Percentiles rank a stretch among this genome's conserved stretches.
Conservation (phyloP, 2,888 invertebrate species). For the Axea sp. region DNA sequence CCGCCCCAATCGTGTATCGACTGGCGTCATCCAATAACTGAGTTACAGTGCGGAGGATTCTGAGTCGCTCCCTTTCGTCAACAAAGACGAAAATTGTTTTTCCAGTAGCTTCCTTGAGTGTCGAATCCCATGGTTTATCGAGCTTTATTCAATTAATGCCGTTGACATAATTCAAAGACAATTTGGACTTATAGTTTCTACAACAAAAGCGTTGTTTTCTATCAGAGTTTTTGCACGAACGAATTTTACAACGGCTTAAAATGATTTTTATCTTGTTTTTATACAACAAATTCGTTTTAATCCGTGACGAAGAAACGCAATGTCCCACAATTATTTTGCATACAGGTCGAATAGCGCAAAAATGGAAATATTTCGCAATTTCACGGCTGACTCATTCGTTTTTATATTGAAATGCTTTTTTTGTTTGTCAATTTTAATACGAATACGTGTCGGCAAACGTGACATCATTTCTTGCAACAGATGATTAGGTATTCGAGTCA, state of each 20-base stretch:
- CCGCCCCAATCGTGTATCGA: conserved; percentile 71
- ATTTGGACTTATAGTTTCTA: neutral
- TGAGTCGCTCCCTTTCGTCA: conserved; percentile 38
- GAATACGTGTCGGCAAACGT: neutral
- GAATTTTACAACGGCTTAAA: conserved; percentile 25
- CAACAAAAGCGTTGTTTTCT: neutral
- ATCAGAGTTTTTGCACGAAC: conserved; percentile 12
- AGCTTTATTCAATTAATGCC: conserved; percentile 22
- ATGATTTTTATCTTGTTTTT: neutral
- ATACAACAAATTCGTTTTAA: neutral
- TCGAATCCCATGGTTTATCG: conserved; percentile 2
- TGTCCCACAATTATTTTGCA: conserved; percentile 23
- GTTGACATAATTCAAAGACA: conserved; percentile 19
- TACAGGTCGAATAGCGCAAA: conserved; percentile 2
- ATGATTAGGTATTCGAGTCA: conserved; percentile 11
- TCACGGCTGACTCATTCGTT: neutral
- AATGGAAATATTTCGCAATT: conserved; percentile 19
- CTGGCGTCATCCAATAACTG: conserved; percentile 68
- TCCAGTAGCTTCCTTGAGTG: conserved; percentile 1
- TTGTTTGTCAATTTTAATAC: conserved; percentile 17
- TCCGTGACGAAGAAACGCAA: conserved; percentile 23
- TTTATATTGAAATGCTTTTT: conserved; percentile 1
- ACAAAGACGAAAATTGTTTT: conserved; percentile 56
- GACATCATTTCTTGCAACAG: conserved; percentile 5
- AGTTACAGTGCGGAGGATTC: conserved; percentile 64